phyloP scores from a whole-genome alignment of 2,888 invertebrate genomes.

The Steromphala cineraria region DNA sequence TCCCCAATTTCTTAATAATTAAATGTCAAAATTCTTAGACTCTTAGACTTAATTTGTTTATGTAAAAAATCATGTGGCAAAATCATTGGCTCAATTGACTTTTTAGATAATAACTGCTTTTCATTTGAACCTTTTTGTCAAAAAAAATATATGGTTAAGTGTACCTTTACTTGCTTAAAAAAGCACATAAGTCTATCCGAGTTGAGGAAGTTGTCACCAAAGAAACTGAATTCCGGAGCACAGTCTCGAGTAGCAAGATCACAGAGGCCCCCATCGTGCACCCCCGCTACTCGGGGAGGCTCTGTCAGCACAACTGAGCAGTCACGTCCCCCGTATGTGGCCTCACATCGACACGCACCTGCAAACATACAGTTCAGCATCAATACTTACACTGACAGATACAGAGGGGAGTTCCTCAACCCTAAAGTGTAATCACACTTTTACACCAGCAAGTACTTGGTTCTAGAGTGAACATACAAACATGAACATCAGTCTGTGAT shows the following conservation, averaged over 20 bases:
- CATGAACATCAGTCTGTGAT: too few relatives aligned
- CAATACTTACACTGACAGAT: not conserved
- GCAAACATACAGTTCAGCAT: not conserved
- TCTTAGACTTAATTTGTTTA: too few relatives aligned
- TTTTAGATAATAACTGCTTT: too few relatives aligned
- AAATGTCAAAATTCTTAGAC: too few relatives aligned
- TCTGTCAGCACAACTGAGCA: constrained; percentile 47
- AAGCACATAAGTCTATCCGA: constrained; percentile 26
- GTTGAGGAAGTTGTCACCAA: constrained; percentile 39
- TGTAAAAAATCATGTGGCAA: too few relatives aligned
- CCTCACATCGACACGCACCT: constrained; percentile 34
- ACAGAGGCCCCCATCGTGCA: constrained; percentile 44
- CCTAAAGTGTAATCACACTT: too few relatives aligned
- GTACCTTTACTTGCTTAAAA: constrained; percentile 31
- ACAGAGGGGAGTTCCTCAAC: too few relatives aligned
- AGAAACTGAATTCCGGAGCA: constrained; percentile 20
- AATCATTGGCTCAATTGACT: too few relatives aligned
- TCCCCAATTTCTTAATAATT: too few relatives aligned
- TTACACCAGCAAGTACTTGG: too few relatives aligned
- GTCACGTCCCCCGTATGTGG: constrained; percentile 45
- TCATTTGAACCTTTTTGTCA: not conserved
- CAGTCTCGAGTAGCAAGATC: constrained; percentile 38
- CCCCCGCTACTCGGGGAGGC: constrained; percentile 43
- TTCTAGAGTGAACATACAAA: too few relatives aligned
- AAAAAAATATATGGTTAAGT: not conserved